Percentiles rank a stretch among this genome's conserved stretches.
Conservation (phyloP, 2,797 vertebrate genomes). For the Gobio occitaniae region DNA sequence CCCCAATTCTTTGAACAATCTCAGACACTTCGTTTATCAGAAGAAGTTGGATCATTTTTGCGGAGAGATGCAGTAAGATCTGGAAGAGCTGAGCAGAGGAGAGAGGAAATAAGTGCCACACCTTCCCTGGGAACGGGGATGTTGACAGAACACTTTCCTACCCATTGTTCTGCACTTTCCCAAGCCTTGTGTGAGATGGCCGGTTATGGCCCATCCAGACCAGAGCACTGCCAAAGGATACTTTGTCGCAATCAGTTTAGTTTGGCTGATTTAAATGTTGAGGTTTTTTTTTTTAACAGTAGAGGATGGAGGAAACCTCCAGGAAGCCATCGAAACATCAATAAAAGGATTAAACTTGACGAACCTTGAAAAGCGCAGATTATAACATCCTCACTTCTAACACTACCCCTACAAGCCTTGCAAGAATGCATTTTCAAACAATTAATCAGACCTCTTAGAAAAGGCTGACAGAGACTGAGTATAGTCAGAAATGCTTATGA, state of each 20-base stretch:
- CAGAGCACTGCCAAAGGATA: background rate
- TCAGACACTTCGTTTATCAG: background rate
- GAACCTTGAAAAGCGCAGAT: background rate
- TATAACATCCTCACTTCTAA: background rate
- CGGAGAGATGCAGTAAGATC: background rate
- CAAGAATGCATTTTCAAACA: background rate
- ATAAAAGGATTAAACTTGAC: background rate
- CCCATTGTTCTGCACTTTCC: slow-evolving; percentile 73
- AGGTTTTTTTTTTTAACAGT: background rate
- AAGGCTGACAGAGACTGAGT: slow-evolving; percentile 18
- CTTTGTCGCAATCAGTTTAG: background rate
- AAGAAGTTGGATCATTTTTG: background rate
- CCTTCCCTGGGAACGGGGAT: slow-evolving; percentile 71
- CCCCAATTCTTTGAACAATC: background rate
- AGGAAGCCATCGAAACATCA: background rate
- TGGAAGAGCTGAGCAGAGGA: slow-evolving; percentile 1
- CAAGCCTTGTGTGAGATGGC: slow-evolving; percentile 40
- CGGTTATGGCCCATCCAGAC: slow-evolving; percentile 29
- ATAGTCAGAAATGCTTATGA: slow-evolving; percentile 3
- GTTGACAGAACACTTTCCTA: slow-evolving; percentile 68
- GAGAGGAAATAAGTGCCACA: slow-evolving; percentile 60
- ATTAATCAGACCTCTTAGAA: slow-evolving; percentile 5
- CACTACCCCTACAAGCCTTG: background rate
- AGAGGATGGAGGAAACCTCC: slow-evolving; percentile 4
- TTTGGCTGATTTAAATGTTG: background rate